phyloP scores from a whole-genome alignment of 2,888 invertebrate species.

The Trachelus troglodyta region DNA sequence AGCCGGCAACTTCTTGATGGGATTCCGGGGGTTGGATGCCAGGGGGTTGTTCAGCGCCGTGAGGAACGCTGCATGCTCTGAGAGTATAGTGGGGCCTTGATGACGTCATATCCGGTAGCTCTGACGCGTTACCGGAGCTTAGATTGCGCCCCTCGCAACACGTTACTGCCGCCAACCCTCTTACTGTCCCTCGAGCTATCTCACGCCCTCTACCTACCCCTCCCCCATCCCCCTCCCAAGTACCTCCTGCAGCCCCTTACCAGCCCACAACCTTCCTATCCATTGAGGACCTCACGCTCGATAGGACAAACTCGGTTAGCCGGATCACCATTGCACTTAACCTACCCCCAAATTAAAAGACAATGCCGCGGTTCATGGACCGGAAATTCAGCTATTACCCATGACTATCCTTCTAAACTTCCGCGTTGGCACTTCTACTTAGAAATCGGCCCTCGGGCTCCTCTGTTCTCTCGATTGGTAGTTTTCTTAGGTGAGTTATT shows the following conservation, averaged over 20 bases:
- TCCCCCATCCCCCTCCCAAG: neutral
- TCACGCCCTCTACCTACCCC: neutral
- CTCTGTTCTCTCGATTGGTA: too few species aligned
- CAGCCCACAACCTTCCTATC: neutral
- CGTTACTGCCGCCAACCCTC: constrained; percentile 22
- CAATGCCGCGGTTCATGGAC: constrained; percentile 43
- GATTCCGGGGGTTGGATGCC: constrained; percentile 36
- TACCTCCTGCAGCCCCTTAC: neutral
- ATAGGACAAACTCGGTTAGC: constrained; percentile 1
- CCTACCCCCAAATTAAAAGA: constrained; percentile 30
- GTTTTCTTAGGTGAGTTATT: neutral
- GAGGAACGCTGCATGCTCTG: constrained; percentile 12
- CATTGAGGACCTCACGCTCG: neutral
- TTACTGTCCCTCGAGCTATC: neutral
- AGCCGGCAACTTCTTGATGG: constrained; percentile 47
- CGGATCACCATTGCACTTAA: constrained; percentile 17
- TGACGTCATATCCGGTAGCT: constrained; percentile 55
- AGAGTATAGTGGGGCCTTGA: constrained; percentile 27
- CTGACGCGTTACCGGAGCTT: constrained; percentile 44
- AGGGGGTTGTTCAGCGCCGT: constrained; percentile 10
- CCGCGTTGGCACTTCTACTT: neutral
- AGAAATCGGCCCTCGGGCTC: neutral
- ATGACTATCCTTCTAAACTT: neutral
- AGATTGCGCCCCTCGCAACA: constrained; percentile 34
- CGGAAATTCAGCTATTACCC: constrained; percentile 36